Conservation (phyloP, 2,888 invertebrate species). For the Sarcophaga caerulescens region DNA sequence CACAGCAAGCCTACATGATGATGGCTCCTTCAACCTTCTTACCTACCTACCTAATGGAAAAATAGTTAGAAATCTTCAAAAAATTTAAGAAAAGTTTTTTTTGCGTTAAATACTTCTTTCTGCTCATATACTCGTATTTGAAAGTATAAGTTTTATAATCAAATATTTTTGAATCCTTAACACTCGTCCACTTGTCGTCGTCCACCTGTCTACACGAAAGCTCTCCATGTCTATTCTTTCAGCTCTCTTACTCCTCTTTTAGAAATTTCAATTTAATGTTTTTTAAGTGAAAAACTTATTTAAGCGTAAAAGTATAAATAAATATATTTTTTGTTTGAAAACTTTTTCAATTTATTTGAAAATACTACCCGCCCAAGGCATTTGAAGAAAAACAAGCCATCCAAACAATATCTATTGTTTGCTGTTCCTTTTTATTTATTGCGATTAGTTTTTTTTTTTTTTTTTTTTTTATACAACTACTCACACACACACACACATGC, state of each 20-base stretch:
- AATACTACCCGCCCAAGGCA: constrained; percentile 38
- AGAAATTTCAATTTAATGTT: neutral
- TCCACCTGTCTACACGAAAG: too few relatives aligned
- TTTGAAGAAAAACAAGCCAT: constrained; percentile 32
- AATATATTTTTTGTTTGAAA: constrained; percentile 22
- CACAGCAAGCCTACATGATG: too few relatives aligned
- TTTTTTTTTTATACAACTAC: constrained; percentile 22
- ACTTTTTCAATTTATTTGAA: constrained; percentile 66
- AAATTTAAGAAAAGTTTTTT: too few relatives aligned
- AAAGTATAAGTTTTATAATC: too few relatives aligned
- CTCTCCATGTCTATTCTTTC: too few relatives aligned
- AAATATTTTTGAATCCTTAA: too few relatives aligned
- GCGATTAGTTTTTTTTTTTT: constrained; percentile 7
- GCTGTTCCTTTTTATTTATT: neutral
- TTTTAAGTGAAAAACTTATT: constrained; percentile 51
- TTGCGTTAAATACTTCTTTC: too few relatives aligned
- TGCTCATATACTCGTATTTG: too few relatives aligned
- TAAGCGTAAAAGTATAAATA: constrained; percentile 53
- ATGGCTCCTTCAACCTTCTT: too few relatives aligned
- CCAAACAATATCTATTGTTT: constrained; percentile 12
- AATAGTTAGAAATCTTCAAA: too few relatives aligned
- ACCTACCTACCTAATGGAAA: too few relatives aligned
- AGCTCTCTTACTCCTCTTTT: neutral
- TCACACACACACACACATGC: neutral
- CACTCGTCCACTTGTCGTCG: too few relatives aligned